Evolutionary conservation across 2,888 invertebrate genomes (phyloP).

Genomic region (Stenodera caucasica): DNA sequence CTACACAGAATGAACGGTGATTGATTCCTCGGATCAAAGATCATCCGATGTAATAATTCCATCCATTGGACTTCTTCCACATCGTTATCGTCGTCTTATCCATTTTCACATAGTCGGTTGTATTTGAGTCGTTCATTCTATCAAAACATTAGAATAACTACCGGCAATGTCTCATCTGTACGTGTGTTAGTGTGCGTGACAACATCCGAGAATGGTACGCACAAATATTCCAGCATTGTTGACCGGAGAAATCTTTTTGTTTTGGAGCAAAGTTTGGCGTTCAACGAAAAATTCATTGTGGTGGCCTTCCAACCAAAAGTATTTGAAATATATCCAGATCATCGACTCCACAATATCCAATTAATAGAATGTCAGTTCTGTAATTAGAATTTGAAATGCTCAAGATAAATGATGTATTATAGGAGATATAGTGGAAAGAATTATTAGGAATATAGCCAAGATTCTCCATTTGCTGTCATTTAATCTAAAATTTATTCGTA

Average conservation of each 20-base stretch:
- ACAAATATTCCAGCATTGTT: slow-evolving; percentile 27
- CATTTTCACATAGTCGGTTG: neutral
- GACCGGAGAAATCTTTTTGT: too few relatives aligned
- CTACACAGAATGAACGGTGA: slow-evolving; percentile 43
- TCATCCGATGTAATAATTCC: slow-evolving; percentile 41
- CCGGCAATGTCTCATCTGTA: slow-evolving; percentile 24
- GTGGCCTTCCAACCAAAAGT: neutral
- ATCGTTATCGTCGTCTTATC: neutral
- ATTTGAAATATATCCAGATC: neutral
- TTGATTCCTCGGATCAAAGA: slow-evolving; percentile 46
- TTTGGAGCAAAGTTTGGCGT: too few relatives aligned
- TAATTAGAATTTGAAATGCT: slow-evolving; percentile 6
- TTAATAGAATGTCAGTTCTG: slow-evolving; percentile 5
- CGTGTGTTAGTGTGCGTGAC: slow-evolving; percentile 29
- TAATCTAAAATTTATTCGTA: neutral
- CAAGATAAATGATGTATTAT: slow-evolving; percentile 2
- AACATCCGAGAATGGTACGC: slow-evolving; percentile 35
- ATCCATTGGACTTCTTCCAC: slow-evolving; percentile 34
- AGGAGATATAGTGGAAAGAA: neutral
- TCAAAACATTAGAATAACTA: slow-evolving; percentile 21
- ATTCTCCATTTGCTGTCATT: too few relatives aligned
- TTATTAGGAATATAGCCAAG: neutral
- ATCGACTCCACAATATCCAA: slow-evolving; percentile 1
- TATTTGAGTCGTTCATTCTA: neutral
- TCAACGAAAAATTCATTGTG: too few relatives aligned